Evolutionary conservation across 2,113 vertebrate species (phyloP), one percentile per base, ranked within the genome.

Genomic region (Acrocephalus arundinaceus): DNA sequence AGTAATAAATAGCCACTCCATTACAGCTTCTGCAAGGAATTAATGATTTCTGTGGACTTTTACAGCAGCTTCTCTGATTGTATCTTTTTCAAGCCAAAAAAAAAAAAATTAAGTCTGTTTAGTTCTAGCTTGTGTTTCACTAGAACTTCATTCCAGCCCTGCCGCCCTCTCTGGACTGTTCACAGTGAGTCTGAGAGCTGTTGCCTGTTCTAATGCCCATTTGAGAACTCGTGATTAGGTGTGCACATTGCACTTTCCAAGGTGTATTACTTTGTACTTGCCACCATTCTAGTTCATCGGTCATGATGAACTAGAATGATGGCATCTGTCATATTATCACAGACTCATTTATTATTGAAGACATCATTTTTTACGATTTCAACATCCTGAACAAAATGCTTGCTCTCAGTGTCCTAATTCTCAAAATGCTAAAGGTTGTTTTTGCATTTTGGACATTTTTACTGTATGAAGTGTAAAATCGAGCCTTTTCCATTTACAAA

Each of bases 61-160:
- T 46, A 31, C 4, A 13, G 17, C 0, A 6, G 31, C 11, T 58
- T 75, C 37, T 46, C 22, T 8, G 3, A 7, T 3, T 65, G 6
- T 48, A 24, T 13, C 10, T 49, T 83, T 74, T 57, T 52, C 31
- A 77, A 66, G 7, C 1, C 5, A 11, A 73, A 30, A 15, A 43
- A 15, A 43, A 57, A 35, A 31, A 80, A 17, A 15, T 22, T 17
- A 17, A 41, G 9, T 37, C 22, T 80, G 13, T 39, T 83, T 61
- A 87, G 80, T 46, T 51, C 9, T 16, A 70, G 15, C 9, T n/a
- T 58, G 28, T 16, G 11, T 54, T 85, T 94, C 35, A 23, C 11
- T 49, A 14, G 18, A 54, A 41, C 22, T 54, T 54, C 28, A 17
- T 72, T 59, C 22, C 30, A 39, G 27, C 25, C 15, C 21, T 43